phyloP scores from a whole-genome alignment of 2,797 vertebrate species.

The Eulemur coronatus region DNA sequence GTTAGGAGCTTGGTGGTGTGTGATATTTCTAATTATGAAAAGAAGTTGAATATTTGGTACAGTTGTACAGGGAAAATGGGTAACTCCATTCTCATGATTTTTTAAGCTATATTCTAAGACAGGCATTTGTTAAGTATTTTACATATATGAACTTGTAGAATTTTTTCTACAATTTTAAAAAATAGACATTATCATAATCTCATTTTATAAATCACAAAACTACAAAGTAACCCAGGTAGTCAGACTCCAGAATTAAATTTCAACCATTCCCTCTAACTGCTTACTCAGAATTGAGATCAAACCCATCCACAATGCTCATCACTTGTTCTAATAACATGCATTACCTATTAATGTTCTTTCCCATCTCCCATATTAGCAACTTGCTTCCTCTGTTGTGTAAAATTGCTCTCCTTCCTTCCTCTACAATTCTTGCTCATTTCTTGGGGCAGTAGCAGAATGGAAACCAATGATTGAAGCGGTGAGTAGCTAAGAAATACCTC shows the following conservation, averaged over 20 bases:
- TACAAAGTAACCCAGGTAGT: background rate
- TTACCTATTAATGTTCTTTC: background rate
- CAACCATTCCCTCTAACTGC: background rate
- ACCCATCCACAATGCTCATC: background rate
- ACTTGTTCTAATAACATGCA: background rate
- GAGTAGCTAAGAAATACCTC: background rate
- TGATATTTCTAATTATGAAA: conserved; percentile 20
- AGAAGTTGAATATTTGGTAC: background rate
- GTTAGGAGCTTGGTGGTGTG: background rate
- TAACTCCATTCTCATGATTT: background rate
- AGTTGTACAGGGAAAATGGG: background rate
- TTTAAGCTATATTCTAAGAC: conserved; percentile 34
- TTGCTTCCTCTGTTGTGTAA: background rate
- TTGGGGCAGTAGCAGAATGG: background rate
- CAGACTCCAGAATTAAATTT: background rate
- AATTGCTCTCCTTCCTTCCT: background rate
- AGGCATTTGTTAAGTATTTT: conserved; percentile 43
- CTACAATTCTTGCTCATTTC: conserved; percentile 25
- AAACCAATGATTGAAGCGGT: background rate
- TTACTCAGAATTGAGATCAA: conserved; percentile 33
- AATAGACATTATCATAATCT: background rate
- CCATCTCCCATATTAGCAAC: background rate
- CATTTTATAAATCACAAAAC: background rate
- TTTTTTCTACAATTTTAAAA: background rate
- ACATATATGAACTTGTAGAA: background rate